phyloP scores from a whole-genome alignment of 2,113 vertebrate genomes.

The Pygoscelis antarcticus region DNA sequence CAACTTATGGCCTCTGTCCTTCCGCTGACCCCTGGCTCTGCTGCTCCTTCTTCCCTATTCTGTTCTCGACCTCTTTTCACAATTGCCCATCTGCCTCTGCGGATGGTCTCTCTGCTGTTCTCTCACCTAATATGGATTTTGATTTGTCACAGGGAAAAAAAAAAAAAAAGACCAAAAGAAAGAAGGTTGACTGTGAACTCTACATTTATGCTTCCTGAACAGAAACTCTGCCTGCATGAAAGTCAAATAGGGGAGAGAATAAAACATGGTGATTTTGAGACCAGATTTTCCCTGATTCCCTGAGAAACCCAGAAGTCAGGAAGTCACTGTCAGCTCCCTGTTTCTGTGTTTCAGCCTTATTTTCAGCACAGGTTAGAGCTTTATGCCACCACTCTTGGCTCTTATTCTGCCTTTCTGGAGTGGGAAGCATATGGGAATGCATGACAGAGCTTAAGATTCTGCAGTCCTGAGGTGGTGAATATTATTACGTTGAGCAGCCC shows the following conservation, averaged over 20 bases:
- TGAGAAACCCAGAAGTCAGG: slow-evolving; percentile 52
- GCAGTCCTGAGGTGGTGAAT: slow-evolving; percentile 45
- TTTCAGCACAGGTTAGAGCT: slow-evolving; percentile 43
- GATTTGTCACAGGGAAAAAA: slow-evolving; percentile 20
- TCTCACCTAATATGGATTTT: slow-evolving; percentile 32
- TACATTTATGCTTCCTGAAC: slow-evolving; percentile 25
- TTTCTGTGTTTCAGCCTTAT: slow-evolving; percentile 42
- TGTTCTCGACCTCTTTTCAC: slow-evolving; percentile 35
- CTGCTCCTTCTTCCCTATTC: slow-evolving; percentile 27
- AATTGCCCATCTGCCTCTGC: slow-evolving; percentile 43
- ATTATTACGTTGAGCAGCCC: slow-evolving; percentile 4
- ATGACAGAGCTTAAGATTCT: slow-evolving; percentile 42
- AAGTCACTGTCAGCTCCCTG: slow-evolving; percentile 48
- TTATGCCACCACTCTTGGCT: slow-evolving; percentile 25
- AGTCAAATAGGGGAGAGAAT: slow-evolving; percentile 45
- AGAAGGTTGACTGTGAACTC: slow-evolving; percentile 7
- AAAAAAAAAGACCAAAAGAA: neutral
- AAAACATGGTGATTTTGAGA: slow-evolving; percentile 40
- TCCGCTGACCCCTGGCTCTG: neutral
- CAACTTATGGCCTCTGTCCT: slow-evolving; percentile 27
- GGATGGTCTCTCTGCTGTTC: slow-evolving; percentile 47
- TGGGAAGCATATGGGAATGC: slow-evolving; percentile 54
- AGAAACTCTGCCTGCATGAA: slow-evolving; percentile 46
- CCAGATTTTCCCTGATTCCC: slow-evolving; percentile 34
- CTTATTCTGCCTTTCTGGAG: slow-evolving; percentile 19